Percentiles rank a stretch among this genome's conserved stretches.
Conservation (phyloP, 1,140 invertebrate genomes). For the Xylocopa sonorina region DNA sequence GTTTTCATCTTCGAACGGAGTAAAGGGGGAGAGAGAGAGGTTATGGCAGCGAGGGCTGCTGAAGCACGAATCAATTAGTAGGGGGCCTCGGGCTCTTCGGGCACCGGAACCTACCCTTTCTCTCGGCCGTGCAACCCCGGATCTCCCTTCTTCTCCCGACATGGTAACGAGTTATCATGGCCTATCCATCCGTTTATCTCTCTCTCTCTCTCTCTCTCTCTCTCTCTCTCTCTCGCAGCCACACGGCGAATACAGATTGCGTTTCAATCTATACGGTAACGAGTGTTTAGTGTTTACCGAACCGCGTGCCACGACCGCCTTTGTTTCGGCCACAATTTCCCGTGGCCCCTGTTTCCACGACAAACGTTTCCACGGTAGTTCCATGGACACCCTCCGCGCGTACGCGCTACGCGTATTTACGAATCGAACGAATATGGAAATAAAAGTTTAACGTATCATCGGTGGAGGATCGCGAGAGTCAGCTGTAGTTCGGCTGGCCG, state of each 20-base stretch:
- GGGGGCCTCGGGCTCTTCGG: slow-evolving; percentile 68
- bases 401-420: no score
- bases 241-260: slow-evolving; percentile 80
- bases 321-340: slow-evolving; percentile 77
- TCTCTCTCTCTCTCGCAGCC: slow-evolving; percentile 30
- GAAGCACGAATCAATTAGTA: slow-evolving; percentile 69
- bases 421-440: no score
- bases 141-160: slow-evolving; percentile 43
- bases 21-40: slow-evolving; percentile 8
- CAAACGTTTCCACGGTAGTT: no score
- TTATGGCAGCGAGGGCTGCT: slow-evolving; percentile 49
- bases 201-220: slow-evolving; percentile 34
- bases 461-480: no score
- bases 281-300: slow-evolving; percentile 81
- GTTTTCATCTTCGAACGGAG: slow-evolving; percentile 12
- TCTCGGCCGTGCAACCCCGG: slow-evolving; percentile 49
- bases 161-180: slow-evolving; percentile 56
- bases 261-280: slow-evolving; percentile 81
- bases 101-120: slow-evolving; percentile 63
- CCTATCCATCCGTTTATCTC: slow-evolving; percentile 49
- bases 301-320: slow-evolving; percentile 77
- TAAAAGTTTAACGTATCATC: no score
- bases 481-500: background rate
- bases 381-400: no score
- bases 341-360: slow-evolving; percentile 70